Evolutionary conservation across 2,888 invertebrate species (phyloP).

Genomic region (Bedellia somnulentella): DNA sequence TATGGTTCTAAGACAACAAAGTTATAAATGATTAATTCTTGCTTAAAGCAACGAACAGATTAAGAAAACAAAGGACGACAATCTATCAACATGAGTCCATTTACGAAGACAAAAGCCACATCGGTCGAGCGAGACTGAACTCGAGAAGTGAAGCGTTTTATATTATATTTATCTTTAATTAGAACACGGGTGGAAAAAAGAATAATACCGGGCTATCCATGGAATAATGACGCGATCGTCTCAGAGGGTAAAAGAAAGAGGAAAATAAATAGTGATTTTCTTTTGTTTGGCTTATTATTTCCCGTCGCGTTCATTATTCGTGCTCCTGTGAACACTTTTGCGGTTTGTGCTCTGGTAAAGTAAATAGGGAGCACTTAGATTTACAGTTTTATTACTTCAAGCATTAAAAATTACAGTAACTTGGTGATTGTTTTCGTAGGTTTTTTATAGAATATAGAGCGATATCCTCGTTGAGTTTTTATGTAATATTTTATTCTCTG

Average conservation of each 20-base stretch:
- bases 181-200: constrained; percentile 27
- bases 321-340: constrained; percentile 20
- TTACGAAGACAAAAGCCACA: constrained; percentile 43
- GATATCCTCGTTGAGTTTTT: no score
- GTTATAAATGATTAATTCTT: constrained; percentile 51
- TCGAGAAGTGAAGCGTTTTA: constrained; percentile 46
- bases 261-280: constrained; percentile 55
- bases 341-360: no score
- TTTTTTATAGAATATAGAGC: no score
- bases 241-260: constrained; percentile 31
- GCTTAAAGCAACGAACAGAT: constrained; percentile 32
- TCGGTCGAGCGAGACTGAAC: constrained; percentile 21
- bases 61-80: constrained; percentile 53
- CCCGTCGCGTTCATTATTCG: constrained; percentile 48
- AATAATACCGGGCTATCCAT: constrained; percentile 15
- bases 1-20: no score
- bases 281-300: constrained; percentile 56
- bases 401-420: no score
- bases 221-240: constrained; percentile 48
- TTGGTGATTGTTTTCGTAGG: no score
- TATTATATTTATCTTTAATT: constrained; percentile 61
- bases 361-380: no score
- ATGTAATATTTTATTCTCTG: no score
- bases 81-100: constrained; percentile 47
- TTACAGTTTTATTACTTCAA: no score